Evolutionary conservation across 2,113 vertebrate species (phyloP).

Genomic region (Corvus hawaiiensis): DNA sequence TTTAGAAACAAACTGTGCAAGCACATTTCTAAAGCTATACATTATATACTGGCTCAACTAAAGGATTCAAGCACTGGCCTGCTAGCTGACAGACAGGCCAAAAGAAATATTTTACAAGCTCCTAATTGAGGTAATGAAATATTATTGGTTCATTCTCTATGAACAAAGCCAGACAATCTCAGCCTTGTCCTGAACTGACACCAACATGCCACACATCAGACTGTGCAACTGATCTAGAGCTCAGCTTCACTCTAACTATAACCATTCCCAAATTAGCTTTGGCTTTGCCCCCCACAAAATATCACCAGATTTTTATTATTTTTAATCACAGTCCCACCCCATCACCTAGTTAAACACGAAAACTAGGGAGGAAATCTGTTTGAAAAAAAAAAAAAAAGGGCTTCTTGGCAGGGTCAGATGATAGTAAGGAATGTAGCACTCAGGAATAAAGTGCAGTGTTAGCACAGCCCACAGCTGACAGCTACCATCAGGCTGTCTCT

Average conservation of each 20-base stretch:
- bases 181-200: not conserved
- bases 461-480: not conserved
- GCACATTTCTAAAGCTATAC: not conserved
- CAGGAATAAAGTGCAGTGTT: not conserved
- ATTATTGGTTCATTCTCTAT: not conserved
- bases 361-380: not conserved
- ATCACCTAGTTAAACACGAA: not conserved
- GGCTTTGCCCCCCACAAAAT: not conserved
- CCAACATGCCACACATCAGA: not conserved
- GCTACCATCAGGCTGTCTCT: not conserved
- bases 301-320: not conserved
- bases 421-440: not conserved
- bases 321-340: not conserved
- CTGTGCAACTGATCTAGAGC: not conserved
- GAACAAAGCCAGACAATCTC: not conserved
- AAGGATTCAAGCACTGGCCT: not conserved
- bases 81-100: not conserved
- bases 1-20: not conserved
- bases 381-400: not conserved
- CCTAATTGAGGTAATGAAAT: constrained; percentile 15
- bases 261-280: not conserved
- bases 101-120: not conserved
- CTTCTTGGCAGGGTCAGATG: not conserved
- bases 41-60: not conserved
- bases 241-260: not conserved